A percentile compares a stretch with the other conserved stretches of the same genome.
phyloP scores from a whole-genome alignment of 2,797 vertebrate genomes.

The Lepidocolaptes lacrymiger region DNA sequence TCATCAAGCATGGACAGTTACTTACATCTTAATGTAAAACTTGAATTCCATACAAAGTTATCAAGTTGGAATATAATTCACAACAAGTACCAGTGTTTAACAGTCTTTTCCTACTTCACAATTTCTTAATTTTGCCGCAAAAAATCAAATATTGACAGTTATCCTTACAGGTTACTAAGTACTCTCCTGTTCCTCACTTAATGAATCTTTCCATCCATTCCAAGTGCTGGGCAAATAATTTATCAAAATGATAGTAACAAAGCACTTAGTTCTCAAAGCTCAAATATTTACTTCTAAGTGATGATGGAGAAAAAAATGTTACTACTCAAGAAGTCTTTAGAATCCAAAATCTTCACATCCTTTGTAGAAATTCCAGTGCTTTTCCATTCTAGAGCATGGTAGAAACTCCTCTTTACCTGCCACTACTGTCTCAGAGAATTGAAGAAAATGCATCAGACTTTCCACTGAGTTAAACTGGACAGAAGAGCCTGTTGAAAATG shows the following conservation, averaged over 20 bases:
- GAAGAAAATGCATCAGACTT: constrained; percentile 67
- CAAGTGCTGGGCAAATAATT: neutral
- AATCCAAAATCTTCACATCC: constrained; percentile 70
- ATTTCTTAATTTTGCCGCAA: neutral
- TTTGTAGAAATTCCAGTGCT: constrained; percentile 81
- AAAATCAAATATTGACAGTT: neutral
- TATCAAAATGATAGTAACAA: neutral
- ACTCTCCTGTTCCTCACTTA: neutral
- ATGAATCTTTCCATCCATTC: neutral
- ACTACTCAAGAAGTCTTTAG: constrained; percentile 35
- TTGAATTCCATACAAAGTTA: neutral
- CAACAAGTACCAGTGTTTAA: neutral
- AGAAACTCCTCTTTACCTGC: constrained; percentile 82
- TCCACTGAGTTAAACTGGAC: constrained; percentile 7
- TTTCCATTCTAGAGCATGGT: constrained; percentile 80
- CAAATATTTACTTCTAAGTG: neutral
- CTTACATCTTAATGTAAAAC: neutral
- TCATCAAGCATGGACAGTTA: neutral
- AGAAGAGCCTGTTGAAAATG: constrained; percentile 63
- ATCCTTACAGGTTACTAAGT: neutral
- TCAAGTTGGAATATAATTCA: neutral
- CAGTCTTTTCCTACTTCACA: neutral
- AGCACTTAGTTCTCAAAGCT: neutral
- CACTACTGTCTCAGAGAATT: constrained; percentile 76
- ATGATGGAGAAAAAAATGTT: neutral